Evolutionary conservation across 2,797 vertebrate species (phyloP).

Genomic region (Sylvilagus floridanus): DNA sequence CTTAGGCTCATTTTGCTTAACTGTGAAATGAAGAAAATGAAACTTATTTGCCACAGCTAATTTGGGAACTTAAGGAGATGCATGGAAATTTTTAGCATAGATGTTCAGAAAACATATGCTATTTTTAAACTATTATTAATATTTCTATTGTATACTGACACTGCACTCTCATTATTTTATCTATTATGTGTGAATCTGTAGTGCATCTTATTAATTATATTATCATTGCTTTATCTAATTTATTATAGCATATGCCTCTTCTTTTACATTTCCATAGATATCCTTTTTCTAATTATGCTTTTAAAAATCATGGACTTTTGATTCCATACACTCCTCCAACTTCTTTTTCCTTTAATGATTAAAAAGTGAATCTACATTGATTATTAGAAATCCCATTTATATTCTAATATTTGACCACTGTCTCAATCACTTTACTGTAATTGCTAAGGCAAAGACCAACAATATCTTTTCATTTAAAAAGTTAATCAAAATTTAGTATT

Average conservation of each 20-base stretch:
- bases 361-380: not conserved
- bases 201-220: not conserved
- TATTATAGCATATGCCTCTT: slow-evolving; percentile 1
- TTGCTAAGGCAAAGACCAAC: not conserved
- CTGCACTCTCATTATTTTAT: not conserved
- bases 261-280: not conserved
- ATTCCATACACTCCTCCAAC: not conserved
- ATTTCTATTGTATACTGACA: not conserved
- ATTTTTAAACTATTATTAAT: not conserved
- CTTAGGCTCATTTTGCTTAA: not conserved
- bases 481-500: not conserved
- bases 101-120: not conserved
- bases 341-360: not conserved
- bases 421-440: not conserved
- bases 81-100: not conserved
- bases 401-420: not conserved
- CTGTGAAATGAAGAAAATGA: not conserved
- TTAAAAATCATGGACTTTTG: not conserved
- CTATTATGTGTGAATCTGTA: not conserved
- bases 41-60: not conserved
- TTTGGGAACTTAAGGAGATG: not conserved
- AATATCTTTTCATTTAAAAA: not conserved
- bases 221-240: not conserved
- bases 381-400: not conserved
- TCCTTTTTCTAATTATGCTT: not conserved